These are phyloP conservation scores for Nannospalax galili DNA, from an alignment of 2,113 vertebrate species.

Conservation along the genomic window DNA sequence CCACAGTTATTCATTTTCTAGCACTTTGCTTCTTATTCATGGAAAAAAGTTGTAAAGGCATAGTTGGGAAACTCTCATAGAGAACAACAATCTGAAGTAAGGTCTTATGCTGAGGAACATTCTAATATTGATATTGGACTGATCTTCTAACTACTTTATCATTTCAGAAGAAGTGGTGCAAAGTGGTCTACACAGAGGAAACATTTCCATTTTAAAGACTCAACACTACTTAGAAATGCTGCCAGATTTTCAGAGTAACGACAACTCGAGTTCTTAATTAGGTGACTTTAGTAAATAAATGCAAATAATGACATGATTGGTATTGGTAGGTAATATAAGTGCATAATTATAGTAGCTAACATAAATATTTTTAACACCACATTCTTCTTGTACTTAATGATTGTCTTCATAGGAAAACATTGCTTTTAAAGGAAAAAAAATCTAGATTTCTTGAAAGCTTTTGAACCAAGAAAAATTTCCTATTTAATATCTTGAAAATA, in stretches of 20 bases:
- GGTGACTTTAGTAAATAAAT: conserved; percentile 64
- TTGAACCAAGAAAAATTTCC: conserved; percentile 47
- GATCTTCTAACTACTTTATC: conserved; percentile 35
- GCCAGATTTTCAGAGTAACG: conserved; percentile 24
- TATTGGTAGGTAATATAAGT: conserved; percentile 30
- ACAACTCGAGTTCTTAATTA: conserved; percentile 57
- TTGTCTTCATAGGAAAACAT: neutral
- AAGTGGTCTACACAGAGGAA: conserved; percentile 33
- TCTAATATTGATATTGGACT: conserved; percentile 7
- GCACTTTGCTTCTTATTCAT: neutral
- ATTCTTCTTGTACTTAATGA: conserved; percentile 13
- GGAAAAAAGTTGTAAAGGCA: conserved; percentile 3
- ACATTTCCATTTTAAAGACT: conserved; percentile 55
- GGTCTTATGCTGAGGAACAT: neutral
- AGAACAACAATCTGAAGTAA: neutral
- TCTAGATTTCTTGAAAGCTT: conserved; percentile 49
- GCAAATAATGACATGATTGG: conserved; percentile 36
- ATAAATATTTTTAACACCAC: conserved; percentile 20
- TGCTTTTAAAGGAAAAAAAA: conserved; percentile 13
- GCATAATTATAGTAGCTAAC: conserved; percentile 18
- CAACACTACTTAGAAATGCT: conserved; percentile 47
- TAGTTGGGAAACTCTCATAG: neutral
- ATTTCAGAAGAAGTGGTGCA: conserved; percentile 26
- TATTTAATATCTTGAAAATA: conserved; percentile 35
- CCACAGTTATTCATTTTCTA: conserved; percentile 36